phyloP scores from a whole-genome alignment of 2,797 vertebrate species.

The Catharus ustulatus region DNA sequence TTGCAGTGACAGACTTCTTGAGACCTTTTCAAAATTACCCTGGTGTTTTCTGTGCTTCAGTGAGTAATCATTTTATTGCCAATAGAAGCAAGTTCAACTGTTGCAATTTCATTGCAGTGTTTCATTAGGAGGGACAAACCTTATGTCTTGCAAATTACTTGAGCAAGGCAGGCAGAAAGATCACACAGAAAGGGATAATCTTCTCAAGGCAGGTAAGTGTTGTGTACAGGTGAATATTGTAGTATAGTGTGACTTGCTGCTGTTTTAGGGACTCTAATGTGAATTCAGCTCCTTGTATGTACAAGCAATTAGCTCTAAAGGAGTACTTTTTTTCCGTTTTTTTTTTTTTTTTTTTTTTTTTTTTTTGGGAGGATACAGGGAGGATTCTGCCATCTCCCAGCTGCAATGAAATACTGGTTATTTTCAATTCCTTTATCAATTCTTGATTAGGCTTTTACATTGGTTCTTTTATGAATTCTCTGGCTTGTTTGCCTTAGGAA shows the following conservation, averaged over 20 bases:
- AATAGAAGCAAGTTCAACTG: slow-evolving; percentile 47
- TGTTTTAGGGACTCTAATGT: not conserved
- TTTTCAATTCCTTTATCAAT: not conserved
- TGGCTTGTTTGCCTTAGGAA: slow-evolving; percentile 61
- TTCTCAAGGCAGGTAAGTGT: slow-evolving; percentile 9
- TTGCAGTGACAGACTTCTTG: not conserved
- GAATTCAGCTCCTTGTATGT: not conserved
- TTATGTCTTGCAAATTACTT: slow-evolving; percentile 35
- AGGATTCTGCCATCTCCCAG: not conserved
- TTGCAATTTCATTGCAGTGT: slow-evolving; percentile 37
- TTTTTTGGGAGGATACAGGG: not conserved
- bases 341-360: too few species aligned
- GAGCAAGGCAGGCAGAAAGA: slow-evolving; percentile 31
- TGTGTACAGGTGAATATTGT: not conserved
- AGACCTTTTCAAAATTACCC: not conserved
- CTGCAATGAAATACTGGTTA: not conserved
- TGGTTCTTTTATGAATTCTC: slow-evolving; percentile 14
- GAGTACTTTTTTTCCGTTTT: not conserved
- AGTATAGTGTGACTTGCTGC: not conserved
- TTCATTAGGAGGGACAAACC: slow-evolving; percentile 28
- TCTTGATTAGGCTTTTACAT: slow-evolving; percentile 31
- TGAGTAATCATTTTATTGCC: slow-evolving; percentile 32
- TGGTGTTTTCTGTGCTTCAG: not conserved
- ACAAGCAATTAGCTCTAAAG: not conserved
- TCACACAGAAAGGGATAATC: not conserved